phyloP scores from a whole-genome alignment of 2,113 vertebrate species.

The Halcyon malimbica region DNA sequence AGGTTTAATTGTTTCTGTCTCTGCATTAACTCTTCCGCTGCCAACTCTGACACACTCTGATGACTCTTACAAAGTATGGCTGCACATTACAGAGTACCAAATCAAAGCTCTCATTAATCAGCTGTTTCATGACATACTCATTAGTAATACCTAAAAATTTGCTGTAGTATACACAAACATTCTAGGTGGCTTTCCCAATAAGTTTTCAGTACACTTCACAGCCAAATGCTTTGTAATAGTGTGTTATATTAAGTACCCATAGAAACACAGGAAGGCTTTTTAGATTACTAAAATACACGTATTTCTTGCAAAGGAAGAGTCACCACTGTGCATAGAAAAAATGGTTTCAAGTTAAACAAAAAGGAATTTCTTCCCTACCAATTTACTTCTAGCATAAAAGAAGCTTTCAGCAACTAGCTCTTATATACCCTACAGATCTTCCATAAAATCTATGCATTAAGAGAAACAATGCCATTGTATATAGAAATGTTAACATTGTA shows the following conservation, averaged over 20 bases:
- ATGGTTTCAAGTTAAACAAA: not conserved
- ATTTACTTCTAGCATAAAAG: not conserved
- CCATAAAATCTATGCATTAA: not conserved
- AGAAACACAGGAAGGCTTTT: not conserved
- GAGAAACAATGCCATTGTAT: not conserved
- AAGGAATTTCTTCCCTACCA: not conserved
- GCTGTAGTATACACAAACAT: not conserved
- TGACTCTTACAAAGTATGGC: not conserved
- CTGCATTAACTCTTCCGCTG: not conserved
- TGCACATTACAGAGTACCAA: not conserved
- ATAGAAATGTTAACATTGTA: not conserved
- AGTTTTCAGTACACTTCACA: not conserved
- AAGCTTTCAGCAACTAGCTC: not conserved
- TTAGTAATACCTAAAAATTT: not conserved
- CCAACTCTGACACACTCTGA: not conserved
- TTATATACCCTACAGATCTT: not conserved
- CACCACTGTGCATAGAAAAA: not conserved
- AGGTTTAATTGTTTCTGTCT: not conserved
- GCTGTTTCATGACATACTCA: not conserved
- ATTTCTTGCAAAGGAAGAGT: not conserved
- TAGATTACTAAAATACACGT: not conserved
- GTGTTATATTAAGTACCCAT: not conserved
- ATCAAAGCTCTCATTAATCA: not conserved
- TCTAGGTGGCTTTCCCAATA: not conserved
- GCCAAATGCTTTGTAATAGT: not conserved